These are phyloP conservation scores for Drosophila histrio DNA, from an alignment of 2,888 invertebrate genomes.

Conservation along the genomic window DNA sequence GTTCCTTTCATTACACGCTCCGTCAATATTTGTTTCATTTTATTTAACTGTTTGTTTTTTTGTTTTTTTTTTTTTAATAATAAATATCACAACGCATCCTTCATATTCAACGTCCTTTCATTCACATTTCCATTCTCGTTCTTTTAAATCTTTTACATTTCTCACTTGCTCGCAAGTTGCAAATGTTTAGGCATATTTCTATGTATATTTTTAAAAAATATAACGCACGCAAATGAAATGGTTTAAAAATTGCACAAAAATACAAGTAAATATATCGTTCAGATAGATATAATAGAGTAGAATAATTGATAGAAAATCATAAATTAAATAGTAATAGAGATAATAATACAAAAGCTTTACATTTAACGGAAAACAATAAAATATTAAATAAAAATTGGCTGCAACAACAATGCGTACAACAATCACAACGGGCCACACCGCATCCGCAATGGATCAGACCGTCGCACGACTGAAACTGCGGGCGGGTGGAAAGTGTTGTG, in stretches of 20 bases:
- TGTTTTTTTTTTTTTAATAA: slow-evolving; percentile 78
- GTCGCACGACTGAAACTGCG: slow-evolving; percentile 27
- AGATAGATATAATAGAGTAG: slow-evolving; percentile 22
- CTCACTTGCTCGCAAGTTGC: slow-evolving; percentile 17
- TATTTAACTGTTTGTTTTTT: slow-evolving; percentile 50
- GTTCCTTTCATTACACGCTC: slow-evolving; percentile 72
- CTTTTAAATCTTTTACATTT: slow-evolving; percentile 53
- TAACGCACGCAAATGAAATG: slow-evolving; percentile 71
- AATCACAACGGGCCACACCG: neutral
- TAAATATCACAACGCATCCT: slow-evolving; percentile 85
- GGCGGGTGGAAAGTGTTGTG: neutral
- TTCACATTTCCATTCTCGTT: slow-evolving; percentile 34
- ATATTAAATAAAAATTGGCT: slow-evolving; percentile 51
- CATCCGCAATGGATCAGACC: slow-evolving; percentile 16
- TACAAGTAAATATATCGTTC: slow-evolving; percentile 55
- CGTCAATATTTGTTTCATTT: slow-evolving; percentile 45
- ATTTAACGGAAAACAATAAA: slow-evolving; percentile 67
- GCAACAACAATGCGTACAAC: slow-evolving; percentile 1
- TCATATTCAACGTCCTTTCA: slow-evolving; percentile 57
- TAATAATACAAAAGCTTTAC: slow-evolving; percentile 79
- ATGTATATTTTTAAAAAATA: slow-evolving; percentile 64
- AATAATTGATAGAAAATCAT: slow-evolving; percentile 56
- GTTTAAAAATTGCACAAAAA: slow-evolving; percentile 78
- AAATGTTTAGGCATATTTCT: slow-evolving; percentile 53
- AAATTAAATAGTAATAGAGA: slow-evolving; percentile 75